Evolutionary conservation across 2,888 invertebrate species (phyloP).

Genomic region (Hyposoter didymator): DNA sequence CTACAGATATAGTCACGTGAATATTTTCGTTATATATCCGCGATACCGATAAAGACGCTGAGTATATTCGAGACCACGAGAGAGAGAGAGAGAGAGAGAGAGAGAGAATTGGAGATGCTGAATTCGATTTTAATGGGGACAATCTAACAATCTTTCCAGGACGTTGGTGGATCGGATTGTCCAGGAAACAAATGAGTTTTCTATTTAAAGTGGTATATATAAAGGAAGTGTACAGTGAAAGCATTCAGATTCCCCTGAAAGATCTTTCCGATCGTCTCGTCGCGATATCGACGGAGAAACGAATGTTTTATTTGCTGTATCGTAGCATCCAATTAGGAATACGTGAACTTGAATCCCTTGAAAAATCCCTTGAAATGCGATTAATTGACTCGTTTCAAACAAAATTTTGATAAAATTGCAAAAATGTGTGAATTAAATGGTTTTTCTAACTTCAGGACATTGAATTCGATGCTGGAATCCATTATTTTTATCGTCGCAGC

Average conservation of each 20-base stretch:
- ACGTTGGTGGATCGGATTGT: slow-evolving; percentile 31
- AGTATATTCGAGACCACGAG: slow-evolving; percentile 14
- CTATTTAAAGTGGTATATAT: slow-evolving; percentile 6
- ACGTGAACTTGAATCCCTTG: neutral
- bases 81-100: too few relatives aligned
- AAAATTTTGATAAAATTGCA: neutral
- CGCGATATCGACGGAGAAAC: slow-evolving; percentile 18
- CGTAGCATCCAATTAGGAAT: slow-evolving; percentile 26
- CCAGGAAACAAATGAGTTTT: slow-evolving; percentile 56
- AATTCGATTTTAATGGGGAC: slow-evolving; percentile 43
- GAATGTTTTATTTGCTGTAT: slow-evolving; percentile 25
- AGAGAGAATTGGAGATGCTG: slow-evolving; percentile 32
- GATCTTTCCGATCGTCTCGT: slow-evolving; percentile 36
- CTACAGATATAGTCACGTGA: neutral
- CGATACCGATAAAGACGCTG: slow-evolving; percentile 35
- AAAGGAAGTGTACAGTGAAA: slow-evolving; percentile 56
- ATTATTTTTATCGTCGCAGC: slow-evolving; percentile 32
- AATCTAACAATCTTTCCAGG: slow-evolving; percentile 61
- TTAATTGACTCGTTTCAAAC: too few relatives aligned
- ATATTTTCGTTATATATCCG: slow-evolving; percentile 3
- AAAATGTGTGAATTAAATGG: neutral
- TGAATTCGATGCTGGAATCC: neutral
- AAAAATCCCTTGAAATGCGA: too few relatives aligned
- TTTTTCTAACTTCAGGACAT: neutral
- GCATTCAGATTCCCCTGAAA: slow-evolving; percentile 32